Evolutionary conservation across 2,797 vertebrate genomes (phyloP).

Genomic region (Peromyscus attwateri): DNA sequence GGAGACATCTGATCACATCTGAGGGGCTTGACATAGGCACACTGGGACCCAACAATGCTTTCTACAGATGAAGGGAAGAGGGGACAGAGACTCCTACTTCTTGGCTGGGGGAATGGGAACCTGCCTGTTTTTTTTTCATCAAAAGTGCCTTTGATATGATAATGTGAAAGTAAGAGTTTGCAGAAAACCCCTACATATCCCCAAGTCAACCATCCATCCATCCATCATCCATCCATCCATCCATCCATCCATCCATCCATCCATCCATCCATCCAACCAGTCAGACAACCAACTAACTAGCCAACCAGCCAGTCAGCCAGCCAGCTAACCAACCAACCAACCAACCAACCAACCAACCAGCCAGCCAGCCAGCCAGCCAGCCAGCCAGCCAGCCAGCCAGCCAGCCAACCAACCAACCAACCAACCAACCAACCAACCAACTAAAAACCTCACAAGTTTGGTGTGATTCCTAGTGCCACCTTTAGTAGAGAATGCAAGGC

Average conservation of each 20-base stretch:
- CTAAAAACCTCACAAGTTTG: background rate
- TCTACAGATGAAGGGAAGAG: no score
- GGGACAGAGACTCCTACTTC: fast-evolving
- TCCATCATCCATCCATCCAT: no score
- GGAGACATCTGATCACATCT: background rate
- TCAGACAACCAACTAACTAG: no score
- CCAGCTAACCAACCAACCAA: no score
- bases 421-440: background rate
- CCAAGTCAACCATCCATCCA: no score
- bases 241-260: no score
- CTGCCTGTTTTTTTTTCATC: background rate
- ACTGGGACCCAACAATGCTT: background rate
- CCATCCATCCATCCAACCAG: no score
- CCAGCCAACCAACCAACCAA: background rate
- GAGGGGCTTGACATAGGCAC: background rate
- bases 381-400: no score
- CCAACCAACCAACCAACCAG: no score
- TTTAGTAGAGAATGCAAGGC: background rate
- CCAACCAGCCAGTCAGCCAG: no score
- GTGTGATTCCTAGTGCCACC: background rate
- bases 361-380: no score
- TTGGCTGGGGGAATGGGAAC: background rate
- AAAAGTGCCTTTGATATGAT: background rate
- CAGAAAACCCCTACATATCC: background rate
- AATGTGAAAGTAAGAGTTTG: background rate